Base-by-base conservation (phyloP, 64 coral and sea anemone species). In the Montipora efflorescens region DNA sequence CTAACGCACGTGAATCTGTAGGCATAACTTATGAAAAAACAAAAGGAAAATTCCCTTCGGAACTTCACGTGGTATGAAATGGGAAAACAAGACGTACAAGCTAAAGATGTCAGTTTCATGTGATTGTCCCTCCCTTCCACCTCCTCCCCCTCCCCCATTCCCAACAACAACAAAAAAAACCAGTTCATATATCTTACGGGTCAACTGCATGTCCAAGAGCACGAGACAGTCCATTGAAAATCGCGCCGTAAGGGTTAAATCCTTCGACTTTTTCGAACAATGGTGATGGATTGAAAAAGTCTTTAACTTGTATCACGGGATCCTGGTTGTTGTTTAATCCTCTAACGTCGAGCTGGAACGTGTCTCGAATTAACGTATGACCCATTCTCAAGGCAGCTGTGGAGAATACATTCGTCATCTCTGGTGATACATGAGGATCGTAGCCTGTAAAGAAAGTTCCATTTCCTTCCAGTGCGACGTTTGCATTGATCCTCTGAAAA, bases 301-400 rank as follows among this genome's bases (percentile, higher is more conserved):
- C 68, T 3, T 16, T 16, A 3, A 16, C 9, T 14, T 64, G 0
- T 64, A 64, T 12, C 16, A 22, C 68, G 0, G 68, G 68, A 71
- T 23, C 20, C 2, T 71, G 4, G 0, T 0, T 3, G 8, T 21
- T 14, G 20, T n/a, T n/a, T 3, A 59, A 1, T 20, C 10, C 5
- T 50, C 16, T 16, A 19, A 50, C 21, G 14, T 19, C 23, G 12
- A 67, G 19, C 12, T 7, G 44, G 46, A 86, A 86, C 1, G 7
- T 8, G 5, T 72, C 8, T 18, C 64, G 74, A 46, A 95, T 86
- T 59, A 95, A 53, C 19, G 89, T 87, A 75, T 95, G 94, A 2
- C 94, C 94, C 58, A 95, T 91, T 15, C 94, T 90, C 20, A 87
- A 73, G 2, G 89, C 94, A 49, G 89, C 88, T 15, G 88, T 80